These are phyloP conservation scores for Mythimna lalbum DNA, from an alignment of 2,888 invertebrate genomes.

Conservation along the genomic window DNA sequence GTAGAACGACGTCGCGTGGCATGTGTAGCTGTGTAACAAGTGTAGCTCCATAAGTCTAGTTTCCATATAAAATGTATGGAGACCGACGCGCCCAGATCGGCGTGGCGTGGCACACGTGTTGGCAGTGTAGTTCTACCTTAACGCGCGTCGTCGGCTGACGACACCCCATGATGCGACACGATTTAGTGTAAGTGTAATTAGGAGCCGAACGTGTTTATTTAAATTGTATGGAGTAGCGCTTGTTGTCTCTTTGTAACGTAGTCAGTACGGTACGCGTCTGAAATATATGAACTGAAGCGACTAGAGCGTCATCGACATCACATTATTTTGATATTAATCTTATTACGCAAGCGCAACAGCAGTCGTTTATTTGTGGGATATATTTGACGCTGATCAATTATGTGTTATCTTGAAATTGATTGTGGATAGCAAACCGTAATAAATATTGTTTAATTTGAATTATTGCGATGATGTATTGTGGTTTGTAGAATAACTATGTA, in stretches of 20 bases:
- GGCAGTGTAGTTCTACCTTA: too few species aligned
- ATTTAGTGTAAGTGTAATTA: slow-evolving; percentile 13
- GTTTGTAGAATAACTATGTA: neutral
- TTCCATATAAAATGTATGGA: too few species aligned
- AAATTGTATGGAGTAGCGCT: neutral
- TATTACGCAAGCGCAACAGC: neutral
- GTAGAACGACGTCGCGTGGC: too few species aligned
- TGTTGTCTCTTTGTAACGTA: neutral
- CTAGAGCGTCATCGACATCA: slow-evolving; percentile 9
- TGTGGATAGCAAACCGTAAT: neutral
- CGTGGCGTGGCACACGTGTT: too few species aligned
- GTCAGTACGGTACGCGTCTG: neutral
- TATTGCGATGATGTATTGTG: neutral
- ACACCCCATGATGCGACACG: slow-evolving; percentile 3
- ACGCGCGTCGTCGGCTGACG: slow-evolving; percentile 42
- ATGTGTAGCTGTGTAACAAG: too few species aligned
- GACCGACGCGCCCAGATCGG: too few species aligned
- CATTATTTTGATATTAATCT: slow-evolving; percentile 4
- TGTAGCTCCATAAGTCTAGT: too few species aligned
- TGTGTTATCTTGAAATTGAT: slow-evolving; percentile 14
- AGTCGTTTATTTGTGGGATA: slow-evolving; percentile 1
- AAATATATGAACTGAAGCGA: slow-evolving; percentile 6
- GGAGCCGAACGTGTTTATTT: slow-evolving; percentile 7
- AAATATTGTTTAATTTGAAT: neutral
- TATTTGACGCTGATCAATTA: slow-evolving; percentile 2